These are phyloP conservation scores for Mesitornis unicolor DNA, from an alignment of 2,113 vertebrate species.

Conservation along the genomic window DNA sequence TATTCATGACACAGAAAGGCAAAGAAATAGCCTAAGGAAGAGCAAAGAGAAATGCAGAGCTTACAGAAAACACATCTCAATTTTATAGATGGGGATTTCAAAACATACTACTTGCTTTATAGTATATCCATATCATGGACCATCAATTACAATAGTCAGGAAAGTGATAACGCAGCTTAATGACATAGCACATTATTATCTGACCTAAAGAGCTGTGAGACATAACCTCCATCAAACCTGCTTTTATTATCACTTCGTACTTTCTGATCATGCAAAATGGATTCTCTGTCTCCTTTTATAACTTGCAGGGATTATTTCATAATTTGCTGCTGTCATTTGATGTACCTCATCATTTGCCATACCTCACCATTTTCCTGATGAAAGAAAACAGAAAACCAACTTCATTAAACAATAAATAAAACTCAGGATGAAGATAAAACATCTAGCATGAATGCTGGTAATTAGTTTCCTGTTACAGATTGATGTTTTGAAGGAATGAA, in stretches of 20 bases:
- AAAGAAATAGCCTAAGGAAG: conserved; percentile 51
- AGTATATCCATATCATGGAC: background rate
- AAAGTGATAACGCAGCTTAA: conserved; percentile 10
- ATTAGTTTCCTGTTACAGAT: conserved; percentile 1
- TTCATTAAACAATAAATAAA: conserved; percentile 54
- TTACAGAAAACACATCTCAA: conserved; percentile 7
- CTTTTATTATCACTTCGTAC: conserved; percentile 28
- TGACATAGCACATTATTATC: conserved; percentile 42
- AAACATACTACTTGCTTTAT: conserved; percentile 46
- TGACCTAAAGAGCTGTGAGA: conserved; percentile 47
- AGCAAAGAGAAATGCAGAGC: conserved; percentile 38
- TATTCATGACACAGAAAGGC: conserved; percentile 46
- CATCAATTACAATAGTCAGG: conserved; percentile 33
- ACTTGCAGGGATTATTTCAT: conserved; percentile 24
- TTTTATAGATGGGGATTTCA: conserved; percentile 51
- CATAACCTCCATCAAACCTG: conserved; percentile 42
- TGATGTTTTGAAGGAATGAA: background rate
- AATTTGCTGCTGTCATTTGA: conserved; percentile 29
- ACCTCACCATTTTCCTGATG: conserved; percentile 29
- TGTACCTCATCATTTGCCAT: conserved; percentile 14
- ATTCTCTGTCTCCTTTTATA: conserved; percentile 26
- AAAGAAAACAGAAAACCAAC: conserved; percentile 13
- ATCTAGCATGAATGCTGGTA: background rate
- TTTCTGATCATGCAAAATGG: background rate
- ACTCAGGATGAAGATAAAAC: background rate